Conservation (phyloP, 2,888 invertebrate genomes). For the Tineola bisselliella region DNA sequence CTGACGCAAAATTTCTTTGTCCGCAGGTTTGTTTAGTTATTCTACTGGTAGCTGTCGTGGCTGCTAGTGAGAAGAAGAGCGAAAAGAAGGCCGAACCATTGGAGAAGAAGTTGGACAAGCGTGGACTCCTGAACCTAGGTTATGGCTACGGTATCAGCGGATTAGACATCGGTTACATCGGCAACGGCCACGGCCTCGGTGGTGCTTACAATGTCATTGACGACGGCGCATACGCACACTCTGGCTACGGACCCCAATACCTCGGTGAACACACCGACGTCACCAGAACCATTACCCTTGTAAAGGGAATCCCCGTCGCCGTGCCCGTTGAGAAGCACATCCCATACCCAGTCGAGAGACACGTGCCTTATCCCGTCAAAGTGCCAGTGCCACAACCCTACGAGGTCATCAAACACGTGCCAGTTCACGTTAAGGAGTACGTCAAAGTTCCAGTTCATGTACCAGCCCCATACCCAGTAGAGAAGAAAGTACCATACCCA, state of each 20-base stretch:
- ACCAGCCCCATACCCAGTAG: constrained; percentile 80
- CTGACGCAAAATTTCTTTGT: background rate
- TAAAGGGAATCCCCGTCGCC: constrained; percentile 73
- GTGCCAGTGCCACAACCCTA: constrained; percentile 77
- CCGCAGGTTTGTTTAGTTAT: constrained; percentile 76
- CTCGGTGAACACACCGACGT: constrained; percentile 60
- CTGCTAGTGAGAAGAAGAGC: constrained; percentile 72
- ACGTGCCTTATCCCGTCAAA: constrained; percentile 73
- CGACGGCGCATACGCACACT: constrained; percentile 29
- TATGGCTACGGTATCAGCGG: constrained; percentile 83
- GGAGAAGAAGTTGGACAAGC: constrained; percentile 84
- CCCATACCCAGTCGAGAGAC: constrained; percentile 73
- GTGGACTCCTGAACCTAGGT: constrained; percentile 80
- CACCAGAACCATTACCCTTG: constrained; percentile 72
- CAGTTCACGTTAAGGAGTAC: constrained; percentile 79
- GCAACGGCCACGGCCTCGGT: constrained; percentile 66
- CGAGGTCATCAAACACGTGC: constrained; percentile 75
- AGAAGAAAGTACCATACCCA: constrained; percentile 79
- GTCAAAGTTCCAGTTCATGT: constrained; percentile 83
- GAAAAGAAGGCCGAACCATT: constrained; percentile 67
- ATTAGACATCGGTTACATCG: constrained; percentile 78
- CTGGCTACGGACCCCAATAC: constrained; percentile 32
- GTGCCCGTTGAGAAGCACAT: constrained; percentile 72
- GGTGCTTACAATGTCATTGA: constrained; percentile 60
- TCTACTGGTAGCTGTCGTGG: constrained; percentile 80